Percentiles rank a stretch among this genome's conserved stretches.
Evolutionary conservation across 2,797 vertebrate species (phyloP).

Genomic region (Epinephelus coioides): DNA sequence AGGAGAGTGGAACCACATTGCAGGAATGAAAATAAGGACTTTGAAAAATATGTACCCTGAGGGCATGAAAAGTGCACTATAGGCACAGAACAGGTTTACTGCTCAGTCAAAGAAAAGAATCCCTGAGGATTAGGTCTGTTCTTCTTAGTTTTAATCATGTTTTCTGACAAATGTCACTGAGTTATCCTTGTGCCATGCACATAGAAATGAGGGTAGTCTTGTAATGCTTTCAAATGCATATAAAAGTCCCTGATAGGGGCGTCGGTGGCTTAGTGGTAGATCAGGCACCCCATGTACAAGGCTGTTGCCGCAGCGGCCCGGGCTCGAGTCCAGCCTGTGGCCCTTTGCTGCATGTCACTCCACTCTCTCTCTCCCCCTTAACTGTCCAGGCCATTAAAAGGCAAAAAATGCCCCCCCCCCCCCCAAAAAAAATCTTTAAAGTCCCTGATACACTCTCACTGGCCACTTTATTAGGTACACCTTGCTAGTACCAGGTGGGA

Average conservation of each 20-base stretch:
- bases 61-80: constrained; percentile 35
- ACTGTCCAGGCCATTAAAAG: too few species aligned
- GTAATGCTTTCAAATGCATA: neutral
- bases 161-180: neutral
- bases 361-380: too few species aligned
- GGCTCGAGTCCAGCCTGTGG: too few species aligned
- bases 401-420: too few species aligned
- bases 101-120: constrained; percentile 1
- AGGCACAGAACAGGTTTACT: neutral
- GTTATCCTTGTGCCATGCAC: neutral
- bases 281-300: too few species aligned
- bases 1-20: neutral
- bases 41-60: constrained; percentile 27
- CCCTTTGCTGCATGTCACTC: too few species aligned
- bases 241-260: neutral
- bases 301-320: too few species aligned
- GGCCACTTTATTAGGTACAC: too few species aligned
- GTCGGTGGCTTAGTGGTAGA: too few species aligned
- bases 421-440: too few species aligned
- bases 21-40: neutral
- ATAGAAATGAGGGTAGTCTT: neutral
- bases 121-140: neutral
- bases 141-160: neutral
- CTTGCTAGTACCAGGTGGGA: too few species aligned
- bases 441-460: too few species aligned